Conservation (phyloP, 2,797 vertebrate genomes). For the Loriculus beryllinus region DNA sequence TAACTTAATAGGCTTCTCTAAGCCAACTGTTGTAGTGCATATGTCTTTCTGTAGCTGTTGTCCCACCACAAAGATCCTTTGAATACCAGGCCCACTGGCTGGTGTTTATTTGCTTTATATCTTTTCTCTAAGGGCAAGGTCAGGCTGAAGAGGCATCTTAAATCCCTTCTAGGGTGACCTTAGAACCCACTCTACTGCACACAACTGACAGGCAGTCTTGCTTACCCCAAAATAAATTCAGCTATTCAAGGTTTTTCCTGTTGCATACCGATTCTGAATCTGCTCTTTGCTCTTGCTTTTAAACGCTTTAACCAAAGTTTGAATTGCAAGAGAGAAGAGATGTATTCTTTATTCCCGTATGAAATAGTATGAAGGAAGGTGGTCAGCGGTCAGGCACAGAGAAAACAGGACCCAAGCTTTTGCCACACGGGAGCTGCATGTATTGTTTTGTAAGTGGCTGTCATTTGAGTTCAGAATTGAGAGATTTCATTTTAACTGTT, state of each 20-base stretch:
- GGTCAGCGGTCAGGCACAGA: background rate
- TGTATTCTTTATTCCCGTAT: background rate
- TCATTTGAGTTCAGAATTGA: background rate
- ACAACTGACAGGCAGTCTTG: background rate
- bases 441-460: background rate
- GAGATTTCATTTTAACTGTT: background rate
- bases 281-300: background rate
- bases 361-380: background rate
- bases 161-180: background rate
- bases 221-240: background rate
- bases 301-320: background rate
- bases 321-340: background rate
- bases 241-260: background rate
- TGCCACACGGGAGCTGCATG: background rate
- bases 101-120: background rate
- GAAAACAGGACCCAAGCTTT: background rate
- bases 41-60: background rate
- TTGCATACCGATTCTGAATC: background rate
- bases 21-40: background rate
- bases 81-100: background rate
- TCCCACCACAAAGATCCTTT: background rate
- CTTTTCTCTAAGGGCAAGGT: background rate
- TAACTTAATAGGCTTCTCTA: background rate
- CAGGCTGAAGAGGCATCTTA: background rate
- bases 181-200: background rate